A percentile compares a stretch with the other conserved stretches of the same genome.
Conservation (phyloP, 1,140 invertebrate species). For the Nasonia vitripennis region DNA sequence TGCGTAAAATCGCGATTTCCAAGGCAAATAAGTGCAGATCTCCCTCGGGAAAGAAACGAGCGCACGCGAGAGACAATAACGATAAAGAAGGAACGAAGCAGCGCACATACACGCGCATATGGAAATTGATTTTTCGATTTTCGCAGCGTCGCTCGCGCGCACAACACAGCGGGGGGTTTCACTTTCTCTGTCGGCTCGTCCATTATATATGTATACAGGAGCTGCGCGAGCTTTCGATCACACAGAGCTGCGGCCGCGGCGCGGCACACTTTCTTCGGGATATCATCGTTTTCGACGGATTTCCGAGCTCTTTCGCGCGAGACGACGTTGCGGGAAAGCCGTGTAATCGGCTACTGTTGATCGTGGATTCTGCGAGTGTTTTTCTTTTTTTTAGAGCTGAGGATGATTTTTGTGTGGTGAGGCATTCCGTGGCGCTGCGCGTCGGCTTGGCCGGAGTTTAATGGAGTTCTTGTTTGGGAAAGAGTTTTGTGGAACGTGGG, state of each 20-base stretch:
- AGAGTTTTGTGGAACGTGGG: background rate
- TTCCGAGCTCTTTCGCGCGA: conserved; percentile 30
- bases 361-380: background rate
- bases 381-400: background rate
- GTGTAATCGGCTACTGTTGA: background rate
- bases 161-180: conserved; percentile 1
- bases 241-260: background rate
- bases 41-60: background rate
- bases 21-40: background rate
- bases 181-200: conserved; percentile 33
- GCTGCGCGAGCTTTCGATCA: conserved; percentile 28
- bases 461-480: background rate
- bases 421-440: background rate
- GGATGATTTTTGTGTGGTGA: background rate
- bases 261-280: conserved; percentile 38
- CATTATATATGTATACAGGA: conserved; percentile 3
- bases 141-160: background rate
- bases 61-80: background rate
- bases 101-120: background rate
- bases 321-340: conserved; percentile 18
- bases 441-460: background rate
- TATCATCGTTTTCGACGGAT: conserved; percentile 42
- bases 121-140: conserved; percentile 26
- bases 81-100: background rate
- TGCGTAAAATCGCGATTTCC: conserved; percentile 18